A percentile compares a stretch with the other conserved stretches of the same genome.
Conservation (phyloP, 2,888 invertebrate species). For the Scaptomyza tumidula region DNA sequence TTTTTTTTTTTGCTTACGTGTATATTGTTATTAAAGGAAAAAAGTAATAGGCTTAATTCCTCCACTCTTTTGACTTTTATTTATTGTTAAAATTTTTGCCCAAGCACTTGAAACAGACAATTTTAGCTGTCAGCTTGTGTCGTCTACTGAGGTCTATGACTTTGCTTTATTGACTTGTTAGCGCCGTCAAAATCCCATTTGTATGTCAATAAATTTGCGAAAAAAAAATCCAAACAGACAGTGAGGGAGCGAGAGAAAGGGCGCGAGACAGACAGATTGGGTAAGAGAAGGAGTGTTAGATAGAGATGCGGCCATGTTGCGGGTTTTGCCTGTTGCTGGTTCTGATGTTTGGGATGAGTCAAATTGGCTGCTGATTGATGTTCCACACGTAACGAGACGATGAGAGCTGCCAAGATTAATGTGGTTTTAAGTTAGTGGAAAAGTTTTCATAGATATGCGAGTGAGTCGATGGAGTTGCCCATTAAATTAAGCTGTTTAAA, state of each 20-base stretch:
- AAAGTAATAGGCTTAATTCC: slow-evolving; percentile 72
- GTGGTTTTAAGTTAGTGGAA: slow-evolving; percentile 74
- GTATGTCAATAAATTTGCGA: slow-evolving; percentile 75
- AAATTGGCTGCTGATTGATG: slow-evolving; percentile 70
- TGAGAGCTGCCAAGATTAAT: slow-evolving; percentile 63
- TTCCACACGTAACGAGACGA: slow-evolving; percentile 56
- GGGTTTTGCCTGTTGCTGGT: slow-evolving; percentile 28
- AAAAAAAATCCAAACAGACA: slow-evolving; percentile 28
- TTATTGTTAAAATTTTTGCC: slow-evolving; percentile 73
- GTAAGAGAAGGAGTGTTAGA: slow-evolving; percentile 6
- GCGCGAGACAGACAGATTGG: neutral
- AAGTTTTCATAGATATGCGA: slow-evolving; percentile 29
- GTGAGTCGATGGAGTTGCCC: slow-evolving; percentile 39
- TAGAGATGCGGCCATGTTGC: slow-evolving; percentile 41
- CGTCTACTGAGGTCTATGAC: slow-evolving; percentile 59
- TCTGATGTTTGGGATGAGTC: slow-evolving; percentile 25
- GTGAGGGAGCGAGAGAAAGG: slow-evolving; percentile 20
- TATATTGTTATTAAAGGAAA: slow-evolving; percentile 30
- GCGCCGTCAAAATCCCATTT: slow-evolving; percentile 74
- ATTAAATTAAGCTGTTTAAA: slow-evolving; percentile 35
- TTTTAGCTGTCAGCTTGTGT: slow-evolving; percentile 66
- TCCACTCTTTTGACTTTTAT: slow-evolving; percentile 46
- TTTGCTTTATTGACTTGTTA: slow-evolving; percentile 78
- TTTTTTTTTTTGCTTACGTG: slow-evolving; percentile 15
- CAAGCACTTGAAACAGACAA: slow-evolving; percentile 78